Conservation (phyloP, 92 coral and sea anemone genomes). For the Epizoanthus fatuus region DNA sequence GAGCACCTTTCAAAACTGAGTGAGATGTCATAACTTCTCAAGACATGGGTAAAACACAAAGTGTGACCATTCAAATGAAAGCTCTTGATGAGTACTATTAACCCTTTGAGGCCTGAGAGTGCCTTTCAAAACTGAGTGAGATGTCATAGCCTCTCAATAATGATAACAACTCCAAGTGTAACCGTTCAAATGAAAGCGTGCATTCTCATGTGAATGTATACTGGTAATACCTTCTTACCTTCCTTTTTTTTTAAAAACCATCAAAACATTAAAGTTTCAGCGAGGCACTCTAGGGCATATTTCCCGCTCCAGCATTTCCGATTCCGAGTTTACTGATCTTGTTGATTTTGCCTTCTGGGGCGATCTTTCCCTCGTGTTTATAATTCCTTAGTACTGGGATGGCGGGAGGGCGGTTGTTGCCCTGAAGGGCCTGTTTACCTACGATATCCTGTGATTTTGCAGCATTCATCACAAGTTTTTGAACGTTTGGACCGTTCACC, state of each 20-base stretch:
- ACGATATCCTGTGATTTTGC: slow-evolving; percentile 11
- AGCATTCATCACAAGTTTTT: slow-evolving; percentile 9
- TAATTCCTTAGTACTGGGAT: slow-evolving; percentile 6
- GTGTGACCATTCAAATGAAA: too few species aligned
- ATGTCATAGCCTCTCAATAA: too few species aligned
- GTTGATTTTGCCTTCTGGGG: neutral
- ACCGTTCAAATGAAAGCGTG: too few species aligned
- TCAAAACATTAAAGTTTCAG: too few species aligned
- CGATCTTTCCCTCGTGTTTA: slow-evolving; percentile 3
- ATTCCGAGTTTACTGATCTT: slow-evolving; percentile 75
- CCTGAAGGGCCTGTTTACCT: neutral
- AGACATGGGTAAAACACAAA: too few species aligned
- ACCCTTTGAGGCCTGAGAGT: too few species aligned
- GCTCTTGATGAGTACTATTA: too few species aligned
- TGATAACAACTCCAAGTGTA: too few species aligned
- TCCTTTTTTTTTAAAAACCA: neutral
- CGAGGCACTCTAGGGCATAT: slow-evolving; percentile 62
- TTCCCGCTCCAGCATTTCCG: slow-evolving; percentile 91
- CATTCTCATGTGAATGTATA: neutral
- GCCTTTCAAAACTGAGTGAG: too few species aligned
- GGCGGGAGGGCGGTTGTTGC: slow-evolving; percentile 22
- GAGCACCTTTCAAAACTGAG: too few species aligned
- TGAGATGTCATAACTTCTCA: too few species aligned
- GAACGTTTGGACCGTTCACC: slow-evolving; percentile 4
- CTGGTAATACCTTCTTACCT: too few species aligned